Evolutionary conservation across 1,140 invertebrate genomes (phyloP).

Genomic region (Hormaphis cornu): DNA sequence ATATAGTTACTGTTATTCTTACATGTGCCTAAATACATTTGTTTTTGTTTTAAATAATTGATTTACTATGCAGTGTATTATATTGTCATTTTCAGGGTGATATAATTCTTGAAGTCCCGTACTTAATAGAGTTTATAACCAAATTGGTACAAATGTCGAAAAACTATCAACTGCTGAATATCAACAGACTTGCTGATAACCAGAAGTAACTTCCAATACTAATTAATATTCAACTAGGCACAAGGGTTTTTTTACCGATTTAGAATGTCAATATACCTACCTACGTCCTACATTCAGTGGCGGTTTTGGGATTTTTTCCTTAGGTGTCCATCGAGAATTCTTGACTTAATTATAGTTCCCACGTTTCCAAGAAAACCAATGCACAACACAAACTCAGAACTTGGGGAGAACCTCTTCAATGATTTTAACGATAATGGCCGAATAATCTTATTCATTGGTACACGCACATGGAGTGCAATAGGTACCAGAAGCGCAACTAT

Average conservation of each 20-base stretch:
- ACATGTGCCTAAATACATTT: neutral
- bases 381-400: too few species aligned
- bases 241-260: too few species aligned
- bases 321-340: too few species aligned
- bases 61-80: neutral
- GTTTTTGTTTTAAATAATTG: neutral
- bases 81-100: neutral
- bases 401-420: neutral
- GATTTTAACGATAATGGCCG: too few species aligned
- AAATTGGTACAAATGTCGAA: neutral
- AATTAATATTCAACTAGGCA: too few species aligned
- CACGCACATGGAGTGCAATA: too few species aligned
- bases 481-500: too few species aligned
- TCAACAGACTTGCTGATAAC: neutral
- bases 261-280: too few species aligned
- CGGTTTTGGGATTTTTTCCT: too few species aligned
- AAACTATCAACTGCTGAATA: neutral
- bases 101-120: conserved; percentile 14
- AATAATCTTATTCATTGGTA: too few species aligned
- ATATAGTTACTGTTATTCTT: neutral
- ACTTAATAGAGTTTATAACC: conserved; percentile 16
- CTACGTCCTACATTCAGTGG: neutral
- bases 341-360: too few species aligned
- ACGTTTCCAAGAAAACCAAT: too few species aligned
- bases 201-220: conserved; percentile 7